A percentile compares a stretch with the other conserved stretches of the same genome.
Evolutionary conservation across 2,888 invertebrate genomes (phyloP).

Genomic region (Acanthosoma haemorrhoidale): DNA sequence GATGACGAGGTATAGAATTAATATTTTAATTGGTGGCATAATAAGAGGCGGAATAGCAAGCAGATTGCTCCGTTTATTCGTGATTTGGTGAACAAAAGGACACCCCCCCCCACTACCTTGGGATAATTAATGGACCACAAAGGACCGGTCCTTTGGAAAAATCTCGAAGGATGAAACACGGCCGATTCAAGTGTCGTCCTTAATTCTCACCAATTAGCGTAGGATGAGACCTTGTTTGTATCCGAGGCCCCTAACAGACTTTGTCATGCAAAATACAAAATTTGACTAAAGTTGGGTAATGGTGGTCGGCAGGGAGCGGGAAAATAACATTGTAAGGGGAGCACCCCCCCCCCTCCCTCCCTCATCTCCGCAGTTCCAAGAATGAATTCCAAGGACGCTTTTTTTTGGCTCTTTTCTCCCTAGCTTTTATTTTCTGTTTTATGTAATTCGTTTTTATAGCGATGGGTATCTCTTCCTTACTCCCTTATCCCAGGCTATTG

Average conservation of each 20-base stretch:
- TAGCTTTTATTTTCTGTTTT: too few relatives aligned
- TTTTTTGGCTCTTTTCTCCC: too few relatives aligned
- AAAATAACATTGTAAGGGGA: too few relatives aligned
- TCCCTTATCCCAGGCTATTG: too few relatives aligned
- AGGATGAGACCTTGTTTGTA: background rate
- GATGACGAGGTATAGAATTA: background rate
- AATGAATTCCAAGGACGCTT: too few relatives aligned
- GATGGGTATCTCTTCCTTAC: too few relatives aligned
- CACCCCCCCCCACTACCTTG: background rate
- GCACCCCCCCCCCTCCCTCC: too few relatives aligned
- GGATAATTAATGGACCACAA: slow-evolving; percentile 2
- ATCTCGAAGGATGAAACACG: background rate
- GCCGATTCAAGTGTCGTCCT: background rate
- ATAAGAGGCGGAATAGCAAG: background rate
- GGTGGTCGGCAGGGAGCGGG: too few relatives aligned
- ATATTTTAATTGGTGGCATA: slow-evolving; percentile 6
- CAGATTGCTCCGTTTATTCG: background rate
- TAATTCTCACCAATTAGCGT: slow-evolving; percentile 2
- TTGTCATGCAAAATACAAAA: slow-evolving; percentile 2
- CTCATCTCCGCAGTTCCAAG: too few relatives aligned
- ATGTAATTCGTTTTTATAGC: too few relatives aligned
- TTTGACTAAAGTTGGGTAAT: too few relatives aligned
- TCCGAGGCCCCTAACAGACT: too few relatives aligned
- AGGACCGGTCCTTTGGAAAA: slow-evolving; percentile 2
- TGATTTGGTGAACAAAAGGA: slow-evolving; percentile 1